Conservation (phyloP, 1,140 invertebrate genomes). For the Musca vetustissima region DNA sequence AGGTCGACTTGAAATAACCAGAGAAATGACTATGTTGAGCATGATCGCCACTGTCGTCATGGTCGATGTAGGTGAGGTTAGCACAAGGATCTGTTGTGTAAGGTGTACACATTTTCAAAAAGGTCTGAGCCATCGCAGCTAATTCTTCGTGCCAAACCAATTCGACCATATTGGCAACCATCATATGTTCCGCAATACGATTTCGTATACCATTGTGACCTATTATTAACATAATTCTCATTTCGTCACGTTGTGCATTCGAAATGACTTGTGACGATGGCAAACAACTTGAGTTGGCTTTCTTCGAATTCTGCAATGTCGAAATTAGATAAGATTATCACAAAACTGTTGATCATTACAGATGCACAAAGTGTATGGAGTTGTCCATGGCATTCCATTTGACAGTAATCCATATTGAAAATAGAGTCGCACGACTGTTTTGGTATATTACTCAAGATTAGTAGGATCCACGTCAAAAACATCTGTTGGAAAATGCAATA, state of each 20-base stretch:
- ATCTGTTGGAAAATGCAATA: too few relatives aligned
- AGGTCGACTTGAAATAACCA: not conserved
- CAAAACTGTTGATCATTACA: not conserved
- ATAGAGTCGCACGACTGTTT: not conserved
- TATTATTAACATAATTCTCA: not conserved
- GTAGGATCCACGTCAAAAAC: too few relatives aligned
- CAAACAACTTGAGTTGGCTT: not conserved
- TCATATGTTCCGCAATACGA: constrained; percentile 12
- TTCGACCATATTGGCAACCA: constrained; percentile 15
- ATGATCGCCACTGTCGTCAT: not conserved
- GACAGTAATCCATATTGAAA: not conserved
- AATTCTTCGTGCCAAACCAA: constrained; percentile 14
- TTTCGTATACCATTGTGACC: constrained; percentile 20
- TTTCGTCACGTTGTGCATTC: not conserved
- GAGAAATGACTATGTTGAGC: not conserved
- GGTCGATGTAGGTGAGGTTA: not conserved
- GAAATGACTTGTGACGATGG: not conserved
- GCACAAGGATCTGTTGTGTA: constrained; percentile 11
- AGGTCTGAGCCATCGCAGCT: not conserved
- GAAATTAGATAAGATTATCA: too few relatives aligned
- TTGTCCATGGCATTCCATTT: not conserved
- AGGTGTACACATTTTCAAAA: not conserved
- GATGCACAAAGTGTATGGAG: not conserved
- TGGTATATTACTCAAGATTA: too few relatives aligned
- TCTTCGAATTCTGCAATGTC: not conserved